A percentile compares a stretch with the other conserved stretches of the same genome.
Conservation (phyloP, 1,140 invertebrate species). For the Antheraea mylitta region DNA sequence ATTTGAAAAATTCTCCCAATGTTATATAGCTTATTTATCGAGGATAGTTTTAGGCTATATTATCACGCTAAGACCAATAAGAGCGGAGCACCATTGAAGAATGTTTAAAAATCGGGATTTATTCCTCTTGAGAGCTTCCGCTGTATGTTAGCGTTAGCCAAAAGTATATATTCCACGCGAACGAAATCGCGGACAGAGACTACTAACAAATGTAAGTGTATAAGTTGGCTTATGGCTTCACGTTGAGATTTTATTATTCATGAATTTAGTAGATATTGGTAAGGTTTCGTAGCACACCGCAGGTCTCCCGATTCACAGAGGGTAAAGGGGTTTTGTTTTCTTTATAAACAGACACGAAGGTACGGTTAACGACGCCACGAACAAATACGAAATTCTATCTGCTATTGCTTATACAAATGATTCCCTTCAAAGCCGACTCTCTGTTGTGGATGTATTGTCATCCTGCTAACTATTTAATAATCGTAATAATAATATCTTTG, state of each 20-base stretch:
- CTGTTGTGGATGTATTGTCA: not conserved
- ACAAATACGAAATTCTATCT: constrained; percentile 78
- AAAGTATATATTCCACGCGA: no score
- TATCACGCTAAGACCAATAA: no score
- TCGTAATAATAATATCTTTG: not conserved
- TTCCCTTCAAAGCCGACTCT: constrained; percentile 40
- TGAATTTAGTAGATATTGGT: constrained; percentile 20
- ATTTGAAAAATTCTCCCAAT: no score
- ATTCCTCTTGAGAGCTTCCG: no score
- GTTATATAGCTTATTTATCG: no score
- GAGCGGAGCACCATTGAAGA: no score
- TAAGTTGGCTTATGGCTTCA: constrained; percentile 9
- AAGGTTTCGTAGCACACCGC: constrained; percentile 38
- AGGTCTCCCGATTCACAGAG: constrained; percentile 33
- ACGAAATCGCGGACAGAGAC: no score
- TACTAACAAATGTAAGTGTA: not conserved
- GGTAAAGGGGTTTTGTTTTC: constrained; percentile 70
- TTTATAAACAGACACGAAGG: constrained; percentile 74
- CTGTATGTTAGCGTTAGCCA: no score
- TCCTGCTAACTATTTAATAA: constrained; percentile 11
- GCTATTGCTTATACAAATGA: constrained; percentile 76
- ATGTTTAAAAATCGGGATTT: no score
- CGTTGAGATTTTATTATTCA: constrained; percentile 17
- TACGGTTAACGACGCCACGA: constrained; percentile 73
- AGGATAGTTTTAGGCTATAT: no score